Evolutionary conservation across 2,888 invertebrate species (phyloP), one percentile per base, ranked within the genome.

Genomic region (Magallana nippona): DNA sequence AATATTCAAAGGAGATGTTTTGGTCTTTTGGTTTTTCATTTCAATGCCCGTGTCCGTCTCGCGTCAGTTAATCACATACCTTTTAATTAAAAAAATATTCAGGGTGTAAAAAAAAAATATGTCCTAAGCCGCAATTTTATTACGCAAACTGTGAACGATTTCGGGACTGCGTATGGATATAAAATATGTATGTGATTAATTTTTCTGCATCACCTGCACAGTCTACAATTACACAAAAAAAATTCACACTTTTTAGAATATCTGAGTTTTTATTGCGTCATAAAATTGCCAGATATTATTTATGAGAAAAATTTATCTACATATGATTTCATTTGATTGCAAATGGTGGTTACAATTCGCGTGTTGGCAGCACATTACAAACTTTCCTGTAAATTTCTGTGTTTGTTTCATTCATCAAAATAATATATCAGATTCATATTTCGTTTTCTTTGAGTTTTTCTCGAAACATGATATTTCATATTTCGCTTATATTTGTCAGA

Each of bases 261-360:
- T 32, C 17, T 71, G 32, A 15, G 27, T 71, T 22, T 71, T 8
- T 11, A 71, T 2, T 13, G 27, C 11, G 15, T 71, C 71, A 71
- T 71, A 71, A 71, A 71, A 71, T 71, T 71, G 71, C 22, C 71
- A 71, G 44, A 71, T 15, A 22, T 15, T 27, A 27, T 71, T 71
- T 71, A 71, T 32, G 71, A 27, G 71, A 32, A 27, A 71, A 27
- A 60, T 13, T 10, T 22, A 71, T 71, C 71, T 27, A 71, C 32
- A 71, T 71, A 22, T 71, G 19, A 71, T 71, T 71, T 71, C 13
- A 71, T 71, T 15, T 15, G 71, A 71, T 44, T 44, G 10, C 44
- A 44, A 44, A 44, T 8, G 1, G 32, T 22, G 71, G 15, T 11
- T 32, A 71, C 27, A 13, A 1, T 71, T 15, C 15, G 71, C 60